Evolutionary conservation across 2,797 vertebrate genomes (phyloP).

Genomic region (Diplodus sargus): DNA sequence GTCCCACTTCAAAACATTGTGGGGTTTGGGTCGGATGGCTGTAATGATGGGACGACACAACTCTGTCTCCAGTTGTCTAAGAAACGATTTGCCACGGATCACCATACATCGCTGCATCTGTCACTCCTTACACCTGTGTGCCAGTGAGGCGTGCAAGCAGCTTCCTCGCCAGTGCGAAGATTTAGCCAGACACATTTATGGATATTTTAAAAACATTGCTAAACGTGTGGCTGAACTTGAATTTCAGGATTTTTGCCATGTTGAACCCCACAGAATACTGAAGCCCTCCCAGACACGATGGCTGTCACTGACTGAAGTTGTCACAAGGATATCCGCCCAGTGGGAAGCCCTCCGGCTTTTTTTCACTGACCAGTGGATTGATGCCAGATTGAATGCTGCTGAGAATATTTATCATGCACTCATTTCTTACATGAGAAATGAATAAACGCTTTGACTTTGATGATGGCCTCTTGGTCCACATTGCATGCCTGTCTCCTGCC

Average conservation of each 20-base stretch:
- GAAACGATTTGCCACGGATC: neutral
- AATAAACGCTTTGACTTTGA: too few species aligned
- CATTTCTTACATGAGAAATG: too few species aligned
- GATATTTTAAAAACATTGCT: neutral
- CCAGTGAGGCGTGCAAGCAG: neutral
- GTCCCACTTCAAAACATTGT: too few species aligned
- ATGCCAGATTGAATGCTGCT: too few species aligned
- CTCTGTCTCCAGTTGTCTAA: too few species aligned
- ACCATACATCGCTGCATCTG: neutral
- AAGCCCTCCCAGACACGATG: neutral
- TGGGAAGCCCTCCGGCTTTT: too few species aligned
- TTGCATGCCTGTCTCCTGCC: too few species aligned
- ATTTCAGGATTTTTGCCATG: neutral
- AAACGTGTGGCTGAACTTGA: neutral
- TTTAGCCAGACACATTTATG: neutral
- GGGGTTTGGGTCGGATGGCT: too few species aligned
- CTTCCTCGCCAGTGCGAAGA: neutral
- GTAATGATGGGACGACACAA: too few species aligned
- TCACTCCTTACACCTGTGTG: neutral
- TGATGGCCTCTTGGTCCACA: too few species aligned
- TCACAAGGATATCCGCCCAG: too few species aligned
- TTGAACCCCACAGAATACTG: neutral
- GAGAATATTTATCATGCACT: neutral
- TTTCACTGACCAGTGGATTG: too few species aligned
- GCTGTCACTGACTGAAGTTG: neutral